Evolutionary conservation across 2,113 vertebrate genomes (phyloP).

Genomic region (Pagrus major): DNA sequence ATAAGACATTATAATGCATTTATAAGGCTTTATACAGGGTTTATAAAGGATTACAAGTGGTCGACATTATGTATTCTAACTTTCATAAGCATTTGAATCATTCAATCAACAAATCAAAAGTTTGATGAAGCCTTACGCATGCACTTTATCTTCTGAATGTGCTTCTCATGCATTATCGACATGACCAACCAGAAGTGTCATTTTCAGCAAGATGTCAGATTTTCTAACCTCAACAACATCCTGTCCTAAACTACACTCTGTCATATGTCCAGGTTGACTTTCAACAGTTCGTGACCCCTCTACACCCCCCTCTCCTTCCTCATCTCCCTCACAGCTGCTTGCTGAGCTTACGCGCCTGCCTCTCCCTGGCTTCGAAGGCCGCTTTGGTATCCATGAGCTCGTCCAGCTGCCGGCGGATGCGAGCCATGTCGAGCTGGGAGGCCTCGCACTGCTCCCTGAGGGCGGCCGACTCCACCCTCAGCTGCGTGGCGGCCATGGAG

Average conservation of each 20-base stretch:
- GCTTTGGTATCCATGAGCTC: constrained; percentile 76
- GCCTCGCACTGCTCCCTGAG: constrained; percentile 77
- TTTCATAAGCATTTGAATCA: no score
- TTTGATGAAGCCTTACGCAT: no score
- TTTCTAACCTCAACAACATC: background rate
- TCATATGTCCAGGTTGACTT: background rate
- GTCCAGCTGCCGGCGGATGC: constrained; percentile 72
- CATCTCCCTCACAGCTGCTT: constrained; percentile 77
- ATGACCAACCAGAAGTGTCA: no score
- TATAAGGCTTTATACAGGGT: no score
- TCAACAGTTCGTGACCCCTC: background rate
- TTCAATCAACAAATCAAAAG: no score
- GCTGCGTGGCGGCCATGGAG: constrained; percentile 63
- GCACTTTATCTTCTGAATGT: no score
- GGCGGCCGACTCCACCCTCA: constrained; percentile 72
- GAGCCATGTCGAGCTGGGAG: constrained; percentile 79
- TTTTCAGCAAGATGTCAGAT: background rate
- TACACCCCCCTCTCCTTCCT: background rate
- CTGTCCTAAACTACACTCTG: background rate
- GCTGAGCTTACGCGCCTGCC: constrained; percentile 78
- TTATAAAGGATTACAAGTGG: no score
- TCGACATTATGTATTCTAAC: no score
- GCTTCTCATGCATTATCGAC: no score
- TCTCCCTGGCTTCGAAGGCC: constrained; percentile 76
- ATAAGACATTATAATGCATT: no score